Evolutionary conservation across 2,113 vertebrate genomes (phyloP).

Genomic region (Cyphomyrus plagiostoma): DNA sequence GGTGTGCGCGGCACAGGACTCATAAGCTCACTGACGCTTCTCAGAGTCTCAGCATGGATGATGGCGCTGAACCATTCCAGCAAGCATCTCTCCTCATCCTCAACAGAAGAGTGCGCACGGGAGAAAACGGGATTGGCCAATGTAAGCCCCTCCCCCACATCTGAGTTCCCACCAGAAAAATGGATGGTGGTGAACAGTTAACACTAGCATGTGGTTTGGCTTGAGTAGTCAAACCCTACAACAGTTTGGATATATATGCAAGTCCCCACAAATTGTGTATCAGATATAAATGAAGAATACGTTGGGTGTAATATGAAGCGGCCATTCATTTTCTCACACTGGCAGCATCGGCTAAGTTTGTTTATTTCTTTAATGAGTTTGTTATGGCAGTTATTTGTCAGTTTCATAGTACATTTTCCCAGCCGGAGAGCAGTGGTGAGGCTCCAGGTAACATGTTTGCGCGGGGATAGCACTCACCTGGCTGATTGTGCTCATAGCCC

Average conservation of each 20-base stretch:
- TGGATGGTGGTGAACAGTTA: neutral
- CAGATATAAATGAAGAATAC: neutral
- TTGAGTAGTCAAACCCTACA: neutral
- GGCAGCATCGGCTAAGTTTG: neutral
- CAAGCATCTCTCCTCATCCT: neutral
- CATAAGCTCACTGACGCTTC: neutral
- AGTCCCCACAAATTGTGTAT: neutral
- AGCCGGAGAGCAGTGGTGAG: neutral
- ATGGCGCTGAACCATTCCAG: neutral
- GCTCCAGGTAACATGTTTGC: slow-evolving; percentile 16
- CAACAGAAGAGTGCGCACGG: neutral
- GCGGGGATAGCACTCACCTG: slow-evolving; percentile 71
- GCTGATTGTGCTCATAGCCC: slow-evolving; percentile 99
- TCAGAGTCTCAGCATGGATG: neutral
- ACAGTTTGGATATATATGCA: too few species aligned
- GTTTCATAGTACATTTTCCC: neutral
- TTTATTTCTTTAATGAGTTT: neutral
- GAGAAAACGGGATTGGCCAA: neutral
- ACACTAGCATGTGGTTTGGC: neutral
- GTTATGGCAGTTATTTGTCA: neutral
- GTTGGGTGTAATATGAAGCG: neutral
- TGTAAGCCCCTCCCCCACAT: neutral
- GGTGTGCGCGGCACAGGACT: neutral
- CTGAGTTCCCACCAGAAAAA: neutral
- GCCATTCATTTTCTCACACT: neutral